phyloP scores from a whole-genome alignment of 92 coral and sea anemone species.

The Umimayanthus chanpuru region DNA sequence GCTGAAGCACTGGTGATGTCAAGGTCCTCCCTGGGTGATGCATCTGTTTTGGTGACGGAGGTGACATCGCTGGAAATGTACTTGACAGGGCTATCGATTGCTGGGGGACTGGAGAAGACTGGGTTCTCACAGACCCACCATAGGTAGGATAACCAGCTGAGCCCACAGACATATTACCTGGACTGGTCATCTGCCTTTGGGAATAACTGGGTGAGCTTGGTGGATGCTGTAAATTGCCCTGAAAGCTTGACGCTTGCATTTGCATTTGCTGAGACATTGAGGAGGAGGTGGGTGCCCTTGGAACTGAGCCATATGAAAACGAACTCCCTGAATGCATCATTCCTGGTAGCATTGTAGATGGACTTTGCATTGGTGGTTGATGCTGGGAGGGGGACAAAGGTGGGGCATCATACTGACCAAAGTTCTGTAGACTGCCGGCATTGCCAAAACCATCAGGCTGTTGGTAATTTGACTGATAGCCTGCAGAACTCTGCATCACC shows the following conservation, averaged over 20 bases:
- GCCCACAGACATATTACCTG: constrained; percentile 29
- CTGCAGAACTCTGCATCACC: not conserved
- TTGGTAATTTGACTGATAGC: constrained; percentile 38
- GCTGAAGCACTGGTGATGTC: constrained; percentile 42
- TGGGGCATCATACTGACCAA: constrained; percentile 44
- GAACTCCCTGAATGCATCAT: constrained; percentile 34
- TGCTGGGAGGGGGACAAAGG: constrained; percentile 43
- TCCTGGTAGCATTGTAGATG: constrained; percentile 29
- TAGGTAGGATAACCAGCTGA: constrained; percentile 28
- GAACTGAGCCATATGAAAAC: constrained; percentile 33
- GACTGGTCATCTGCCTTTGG: constrained; percentile 35
- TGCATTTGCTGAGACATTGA: constrained; percentile 30
- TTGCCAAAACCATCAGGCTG: constrained; percentile 37
- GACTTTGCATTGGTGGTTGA: constrained; percentile 24
- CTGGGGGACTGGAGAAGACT: constrained; percentile 35
- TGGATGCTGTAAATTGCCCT: constrained; percentile 30
- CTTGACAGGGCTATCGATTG: constrained; percentile 27
- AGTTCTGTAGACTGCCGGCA: constrained; percentile 7
- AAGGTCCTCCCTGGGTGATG: constrained; percentile 27
- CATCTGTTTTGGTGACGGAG: constrained; percentile 45
- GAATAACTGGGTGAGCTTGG: constrained; percentile 38
- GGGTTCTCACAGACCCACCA: constrained; percentile 25
- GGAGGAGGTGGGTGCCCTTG: constrained; percentile 22
- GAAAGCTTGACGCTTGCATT: constrained; percentile 38
- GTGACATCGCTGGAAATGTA: constrained; percentile 38